Percentiles rank a stretch among this genome's conserved stretches.
Conservation (phyloP, 2,113 vertebrate genomes). For the Cyanocitta stelleri region DNA sequence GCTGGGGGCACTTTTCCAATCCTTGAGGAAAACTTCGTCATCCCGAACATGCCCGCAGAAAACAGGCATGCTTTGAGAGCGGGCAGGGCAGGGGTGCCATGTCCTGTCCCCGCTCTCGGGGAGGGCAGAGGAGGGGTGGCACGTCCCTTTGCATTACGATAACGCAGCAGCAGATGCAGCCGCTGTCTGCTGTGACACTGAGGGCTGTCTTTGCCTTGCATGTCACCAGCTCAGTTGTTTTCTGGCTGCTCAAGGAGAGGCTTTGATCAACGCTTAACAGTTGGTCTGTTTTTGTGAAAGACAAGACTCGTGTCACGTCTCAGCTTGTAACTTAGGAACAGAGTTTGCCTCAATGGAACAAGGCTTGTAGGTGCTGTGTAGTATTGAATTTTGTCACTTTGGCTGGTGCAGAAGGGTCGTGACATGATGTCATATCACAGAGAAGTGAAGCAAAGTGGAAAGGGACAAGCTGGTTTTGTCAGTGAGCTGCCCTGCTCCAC, state of each 20-base stretch:
- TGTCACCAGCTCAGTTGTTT: not conserved
- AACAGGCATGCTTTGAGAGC: not conserved
- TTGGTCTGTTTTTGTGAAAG: not conserved
- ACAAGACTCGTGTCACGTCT: not conserved
- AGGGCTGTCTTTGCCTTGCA: not conserved
- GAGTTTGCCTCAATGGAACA: not conserved
- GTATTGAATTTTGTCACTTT: not conserved
- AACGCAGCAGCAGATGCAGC: not conserved
- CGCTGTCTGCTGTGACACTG: not conserved
- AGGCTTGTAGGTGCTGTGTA: not conserved
- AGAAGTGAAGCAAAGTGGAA: not conserved
- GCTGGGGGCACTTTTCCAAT: not conserved
- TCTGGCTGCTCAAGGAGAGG: not conserved
- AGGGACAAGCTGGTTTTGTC: not conserved
- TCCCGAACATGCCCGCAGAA: not conserved
- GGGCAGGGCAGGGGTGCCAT: not conserved
- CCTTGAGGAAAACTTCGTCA: not conserved
- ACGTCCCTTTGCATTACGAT: accelerated
- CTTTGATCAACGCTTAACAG: not conserved
- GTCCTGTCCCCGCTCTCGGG: not conserved
- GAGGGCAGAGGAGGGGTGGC: not conserved
- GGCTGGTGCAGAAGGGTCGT: not conserved
- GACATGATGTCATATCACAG: accelerated
- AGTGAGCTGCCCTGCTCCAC: not conserved
- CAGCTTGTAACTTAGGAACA: not conserved